phyloP scores from a whole-genome alignment of 2,888 invertebrate genomes.

The Platycheirus albimanus region DNA sequence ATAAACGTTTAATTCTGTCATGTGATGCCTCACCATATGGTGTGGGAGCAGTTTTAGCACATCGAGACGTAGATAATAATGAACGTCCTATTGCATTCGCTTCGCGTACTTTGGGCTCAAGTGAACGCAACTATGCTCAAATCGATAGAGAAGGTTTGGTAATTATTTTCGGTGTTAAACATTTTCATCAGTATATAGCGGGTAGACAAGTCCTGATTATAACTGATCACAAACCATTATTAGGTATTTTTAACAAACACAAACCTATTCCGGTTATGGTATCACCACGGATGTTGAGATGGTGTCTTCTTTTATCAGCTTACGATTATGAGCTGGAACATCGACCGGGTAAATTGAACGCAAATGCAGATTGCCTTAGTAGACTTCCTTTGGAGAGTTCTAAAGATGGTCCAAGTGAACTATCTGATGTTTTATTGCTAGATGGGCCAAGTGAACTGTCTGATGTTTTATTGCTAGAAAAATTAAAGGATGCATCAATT shows the following conservation, averaged over 20 bases:
- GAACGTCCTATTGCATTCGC: constrained; percentile 36
- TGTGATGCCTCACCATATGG: no score
- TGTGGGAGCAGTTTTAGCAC: no score
- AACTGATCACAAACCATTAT: constrained; percentile 33
- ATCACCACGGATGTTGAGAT: no score
- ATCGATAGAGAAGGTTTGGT: constrained; percentile 37
- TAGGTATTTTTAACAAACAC: constrained; percentile 38
- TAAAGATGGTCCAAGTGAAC: neutral
- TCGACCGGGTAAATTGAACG: constrained; percentile 16
- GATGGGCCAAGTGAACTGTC: no score
- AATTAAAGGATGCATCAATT: constrained; percentile 7
- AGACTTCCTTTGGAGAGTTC: neutral
- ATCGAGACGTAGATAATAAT: constrained; percentile 31
- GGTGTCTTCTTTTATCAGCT: constrained; percentile 14
- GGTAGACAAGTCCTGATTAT: constrained; percentile 39
- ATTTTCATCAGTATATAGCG: no score
- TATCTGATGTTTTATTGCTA: constrained; percentile 6
- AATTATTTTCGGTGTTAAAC: constrained; percentile 33
- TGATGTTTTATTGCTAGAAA: constrained; percentile 17
- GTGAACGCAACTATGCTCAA: no score
- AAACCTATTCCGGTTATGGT: constrained; percentile 35
- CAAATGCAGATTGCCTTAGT: no score
- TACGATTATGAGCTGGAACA: constrained; percentile 41
- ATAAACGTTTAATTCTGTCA: constrained; percentile 14
- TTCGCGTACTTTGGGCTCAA: constrained; percentile 25